These are phyloP conservation scores for Nibea coibor DNA, from an alignment of 2,113 vertebrate genomes.

Conservation along the genomic window DNA sequence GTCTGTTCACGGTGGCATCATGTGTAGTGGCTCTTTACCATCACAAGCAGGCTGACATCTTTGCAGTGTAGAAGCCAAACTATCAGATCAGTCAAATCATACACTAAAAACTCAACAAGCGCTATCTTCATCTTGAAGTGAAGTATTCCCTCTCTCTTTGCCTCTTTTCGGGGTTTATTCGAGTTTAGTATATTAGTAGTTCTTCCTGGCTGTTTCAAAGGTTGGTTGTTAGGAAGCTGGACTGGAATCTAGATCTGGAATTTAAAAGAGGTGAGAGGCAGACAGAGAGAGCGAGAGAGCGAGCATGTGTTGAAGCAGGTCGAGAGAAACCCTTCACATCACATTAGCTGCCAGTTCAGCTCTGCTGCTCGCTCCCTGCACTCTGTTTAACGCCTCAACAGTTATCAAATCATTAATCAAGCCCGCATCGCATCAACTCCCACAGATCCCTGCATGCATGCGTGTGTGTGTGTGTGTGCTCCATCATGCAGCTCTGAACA, in stretches of 20 bases:
- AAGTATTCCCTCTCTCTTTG: not conserved
- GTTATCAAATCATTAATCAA: conserved; percentile 68
- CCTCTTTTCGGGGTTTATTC: not conserved
- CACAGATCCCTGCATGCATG: conserved; percentile 19
- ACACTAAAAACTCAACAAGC: too few relatives aligned
- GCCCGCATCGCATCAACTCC: conserved; percentile 48
- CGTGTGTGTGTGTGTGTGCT: not conserved
- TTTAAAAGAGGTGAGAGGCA: not conserved
- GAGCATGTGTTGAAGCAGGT: conserved; percentile 9
- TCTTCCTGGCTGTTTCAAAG: not conserved
- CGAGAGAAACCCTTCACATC: conserved; percentile 40
- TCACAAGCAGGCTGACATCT: too few relatives aligned
- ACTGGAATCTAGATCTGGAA: not conserved
- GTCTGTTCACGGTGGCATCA: too few relatives aligned
- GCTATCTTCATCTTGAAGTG: too few relatives aligned
- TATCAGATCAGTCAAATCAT: too few relatives aligned
- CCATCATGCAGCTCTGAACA: conserved; percentile 36
- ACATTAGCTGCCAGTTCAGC: conserved; percentile 39
- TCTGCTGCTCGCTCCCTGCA: conserved; percentile 10
- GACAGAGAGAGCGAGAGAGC: not conserved
- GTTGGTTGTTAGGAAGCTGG: not conserved
- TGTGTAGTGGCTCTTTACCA: too few relatives aligned
- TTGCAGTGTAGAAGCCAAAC: too few relatives aligned
- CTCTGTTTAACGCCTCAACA: conserved; percentile 57
- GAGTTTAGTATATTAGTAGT: not conserved